A percentile compares a stretch with the other conserved stretches of the same genome.
Evolutionary conservation across 1,140 invertebrate species (phyloP).

Genomic region (Rhagoletis zephyria): DNA sequence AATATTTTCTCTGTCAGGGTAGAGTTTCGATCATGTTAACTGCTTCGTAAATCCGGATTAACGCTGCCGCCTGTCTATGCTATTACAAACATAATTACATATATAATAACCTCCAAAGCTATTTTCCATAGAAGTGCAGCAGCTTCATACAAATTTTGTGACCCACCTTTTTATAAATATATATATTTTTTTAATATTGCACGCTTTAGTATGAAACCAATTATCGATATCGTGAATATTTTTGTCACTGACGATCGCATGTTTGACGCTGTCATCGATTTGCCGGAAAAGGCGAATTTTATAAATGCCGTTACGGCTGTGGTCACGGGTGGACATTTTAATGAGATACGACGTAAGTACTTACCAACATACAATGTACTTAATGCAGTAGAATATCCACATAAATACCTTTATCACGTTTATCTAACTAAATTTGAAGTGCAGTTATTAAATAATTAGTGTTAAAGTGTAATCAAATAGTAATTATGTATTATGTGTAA

Average conservation of each 20-base stretch:
- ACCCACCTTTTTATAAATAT: no score
- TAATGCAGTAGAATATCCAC: not conserved
- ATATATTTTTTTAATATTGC: not conserved
- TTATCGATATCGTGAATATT: conserved; percentile 74
- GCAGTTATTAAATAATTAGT: not conserved
- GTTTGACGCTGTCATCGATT: conserved; percentile 74
- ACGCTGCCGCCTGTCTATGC: no score
- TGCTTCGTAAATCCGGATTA: no score
- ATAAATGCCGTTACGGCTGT: conserved; percentile 77
- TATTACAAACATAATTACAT: no score
- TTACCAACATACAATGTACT: not conserved
- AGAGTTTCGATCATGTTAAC: no score
- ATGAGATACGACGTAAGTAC: conserved; percentile 75
- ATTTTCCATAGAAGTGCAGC: no score
- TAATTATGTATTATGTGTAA: conserved; percentile 1
- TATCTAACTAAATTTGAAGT: not conserved
- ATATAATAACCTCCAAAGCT: no score
- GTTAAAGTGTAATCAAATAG: not conserved
- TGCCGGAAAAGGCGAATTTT: conserved; percentile 77
- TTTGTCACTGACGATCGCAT: conserved; percentile 74
- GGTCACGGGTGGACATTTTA: conserved; percentile 77
- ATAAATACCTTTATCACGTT: not conserved
- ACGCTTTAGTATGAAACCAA: conserved; percentile 71
- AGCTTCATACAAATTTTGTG: no score
- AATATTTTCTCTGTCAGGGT: no score